Base-by-base conservation (phyloP, 2,113 vertebrate genomes). In the Forbesichthys agassizii region DNA sequence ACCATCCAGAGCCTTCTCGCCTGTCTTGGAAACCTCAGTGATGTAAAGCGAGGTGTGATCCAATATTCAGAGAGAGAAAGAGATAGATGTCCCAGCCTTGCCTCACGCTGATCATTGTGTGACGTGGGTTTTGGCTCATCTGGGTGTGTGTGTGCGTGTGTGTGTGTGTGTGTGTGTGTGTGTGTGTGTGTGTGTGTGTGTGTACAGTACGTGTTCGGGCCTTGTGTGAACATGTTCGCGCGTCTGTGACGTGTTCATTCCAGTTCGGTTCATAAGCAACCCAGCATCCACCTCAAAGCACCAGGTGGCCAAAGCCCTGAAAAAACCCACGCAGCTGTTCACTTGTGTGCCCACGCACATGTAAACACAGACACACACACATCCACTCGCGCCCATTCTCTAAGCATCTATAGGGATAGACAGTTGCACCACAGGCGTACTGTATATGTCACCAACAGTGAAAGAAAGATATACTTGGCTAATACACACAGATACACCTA, bases 281-380 rank as follows among this genome's bases (percentile, higher is more conserved):
- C 82, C 73, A 79, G 80, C 78, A 84, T 85, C 77, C 77, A 88
- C 85, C 89, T 90, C 87, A 88, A 85, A 88, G 85, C 75, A 75
- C 81, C 89, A 90, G 90, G 87, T 90, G 90, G 88, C 83, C 88
- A 85, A 81, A 89, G 77, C 88, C 84, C 84, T 80, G 75, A 65
- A 68, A 87, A 87, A 85, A 88, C 84, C 89, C 87, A 88, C 87
- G 80, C 87, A 85, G 79, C 85, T 88, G 90, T 85, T 86, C 89
- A 84, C 83, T 77, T 64, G 61, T 75, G 71, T 71, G 81, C 87
- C 84, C 87, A 88, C 85, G 83, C 88, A 90, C 85, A 88, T 78
- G 79, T 77, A 75, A 75, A 71, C 61, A 68, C 66, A 69, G 69
- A 48, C 3, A 56, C 18, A 61, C 33, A 61, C 16, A 9, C 11